Base-by-base conservation (phyloP, 2,113 vertebrate genomes). In the Trinectes maculatus region DNA sequence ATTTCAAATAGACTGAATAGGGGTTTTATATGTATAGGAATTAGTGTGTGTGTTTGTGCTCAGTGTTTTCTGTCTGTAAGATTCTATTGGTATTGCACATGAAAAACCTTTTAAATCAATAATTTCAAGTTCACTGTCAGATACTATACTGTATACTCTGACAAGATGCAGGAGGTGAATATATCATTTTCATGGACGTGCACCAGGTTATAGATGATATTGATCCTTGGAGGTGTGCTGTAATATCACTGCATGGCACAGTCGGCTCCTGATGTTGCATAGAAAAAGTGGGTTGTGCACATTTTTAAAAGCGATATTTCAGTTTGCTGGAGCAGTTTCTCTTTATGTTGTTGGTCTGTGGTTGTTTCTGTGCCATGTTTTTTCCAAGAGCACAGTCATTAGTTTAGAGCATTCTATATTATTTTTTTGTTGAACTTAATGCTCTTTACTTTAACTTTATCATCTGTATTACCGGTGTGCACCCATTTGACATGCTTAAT, bases 221-320 rank as follows among this genome's bases (percentile, higher is more conserved):
- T 56, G 86, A 82, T 88, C 57, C 49, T 61, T 71, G 55, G 25
- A 60, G 52, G 19, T 46, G 56, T 3, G 49, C 53, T 24, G 26
- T 65, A 59, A 72, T 74, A 65, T 77, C 43, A 57, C 56, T 74
- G 31, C 75, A 74, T 44, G 64, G 8, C 57, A 37, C 73, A 51
- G 15, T 64, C 61, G 26, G 52, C 22, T 85, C 77, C 84, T 89
- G 87, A 86, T 70, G 72, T 65, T 77, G 79, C 82, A 85, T 15
- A 49, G 19, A 44, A 36, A 28, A 61, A 77, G 31, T 47, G 15
- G 33, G 34, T 64, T 60, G 51, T 31, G 73, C 22, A 37, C 28
- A 11, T 64, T 71, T 43, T 62, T 51, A 47, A 76, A n/a, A 56
- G 46, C 67, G 68, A 70, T 76, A 73, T 74, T 77, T 59, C 68